These are phyloP conservation scores for Polyommatus iphigenia DNA, from an alignment of 2,888 invertebrate genomes.

Conservation along the genomic window DNA sequence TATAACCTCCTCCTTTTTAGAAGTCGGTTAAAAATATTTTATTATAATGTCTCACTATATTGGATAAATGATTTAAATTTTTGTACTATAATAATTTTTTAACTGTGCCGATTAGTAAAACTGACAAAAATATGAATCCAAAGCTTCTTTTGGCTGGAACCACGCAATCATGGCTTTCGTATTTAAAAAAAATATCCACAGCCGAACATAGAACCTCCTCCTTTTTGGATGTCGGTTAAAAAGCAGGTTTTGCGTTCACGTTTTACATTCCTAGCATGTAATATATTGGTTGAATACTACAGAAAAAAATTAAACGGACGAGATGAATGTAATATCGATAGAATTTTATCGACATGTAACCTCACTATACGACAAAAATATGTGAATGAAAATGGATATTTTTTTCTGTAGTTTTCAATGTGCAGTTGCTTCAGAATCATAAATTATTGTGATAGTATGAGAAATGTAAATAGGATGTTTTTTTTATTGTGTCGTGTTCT, in stretches of 20 bases:
- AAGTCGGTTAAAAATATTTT: neutral
- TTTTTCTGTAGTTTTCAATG: conserved; percentile 36
- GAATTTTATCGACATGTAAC: neutral
- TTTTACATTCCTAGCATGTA: conserved; percentile 26
- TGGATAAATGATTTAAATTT: neutral
- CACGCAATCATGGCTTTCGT: conserved; percentile 7
- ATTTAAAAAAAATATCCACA: neutral
- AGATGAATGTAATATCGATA: neutral
- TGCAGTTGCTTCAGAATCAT: conserved; percentile 49
- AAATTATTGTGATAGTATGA: conserved; percentile 58
- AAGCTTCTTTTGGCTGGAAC: neutral
- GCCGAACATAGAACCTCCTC: too few relatives aligned
- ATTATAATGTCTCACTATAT: neutral
- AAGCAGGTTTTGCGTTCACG: conserved; percentile 8
- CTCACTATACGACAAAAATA: neutral
- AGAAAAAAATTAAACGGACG: neutral
- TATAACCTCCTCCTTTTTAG: neutral
- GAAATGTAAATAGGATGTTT: conserved; percentile 54
- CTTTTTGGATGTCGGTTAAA: neutral
- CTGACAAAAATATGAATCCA: neutral
- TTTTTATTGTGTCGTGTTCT: conserved; percentile 56
- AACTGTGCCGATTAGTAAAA: neutral
- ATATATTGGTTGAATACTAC: conserved; percentile 20
- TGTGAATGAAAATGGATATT: neutral
- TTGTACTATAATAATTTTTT: neutral